Percentiles rank a stretch among this genome's conserved stretches.
Conservation (phyloP, 2,797 vertebrate genomes). For the Peromyscus melanophrys region DNA sequence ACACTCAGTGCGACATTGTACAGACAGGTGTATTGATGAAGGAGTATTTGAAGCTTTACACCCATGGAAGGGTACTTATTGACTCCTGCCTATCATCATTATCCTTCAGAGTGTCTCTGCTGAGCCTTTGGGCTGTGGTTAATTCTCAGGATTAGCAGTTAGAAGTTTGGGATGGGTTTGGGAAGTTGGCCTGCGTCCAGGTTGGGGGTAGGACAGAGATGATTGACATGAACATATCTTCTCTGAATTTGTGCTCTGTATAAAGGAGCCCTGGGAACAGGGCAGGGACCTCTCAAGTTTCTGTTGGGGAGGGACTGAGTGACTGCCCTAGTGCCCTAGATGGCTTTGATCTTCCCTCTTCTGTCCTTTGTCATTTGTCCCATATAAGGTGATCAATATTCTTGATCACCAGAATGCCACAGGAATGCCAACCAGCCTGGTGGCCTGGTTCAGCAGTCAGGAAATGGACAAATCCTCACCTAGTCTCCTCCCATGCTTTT, state of each 20-base stretch:
- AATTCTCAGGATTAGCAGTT: conserved; percentile 15
- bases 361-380: conserved; percentile 19
- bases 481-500: conserved; percentile 2
- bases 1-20: not conserved
- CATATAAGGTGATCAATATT: not conserved
- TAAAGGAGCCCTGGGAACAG: not conserved
- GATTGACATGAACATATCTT: not conserved
- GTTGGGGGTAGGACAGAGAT: not conserved
- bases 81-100: conserved; percentile 31
- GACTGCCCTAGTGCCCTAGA: not conserved
- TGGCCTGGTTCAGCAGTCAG: conserved; percentile 13
- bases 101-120: not conserved
- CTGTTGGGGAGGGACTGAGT: conserved; percentile 11
- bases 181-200: conserved; percentile 5
- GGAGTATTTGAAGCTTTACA: conserved; percentile 12
- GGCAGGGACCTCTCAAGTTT: not conserved
- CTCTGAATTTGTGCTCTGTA: not conserved
- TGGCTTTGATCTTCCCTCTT: not conserved
- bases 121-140: not conserved
- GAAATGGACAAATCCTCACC: conserved; percentile 23
- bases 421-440: not conserved
- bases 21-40: conserved; percentile 1
- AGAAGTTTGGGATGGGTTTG: conserved; percentile 33
- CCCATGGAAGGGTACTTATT: not conserved
- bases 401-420: not conserved